Base-by-base conservation (phyloP, 2,113 vertebrate species). In the Picathartes gymnocephalus region DNA sequence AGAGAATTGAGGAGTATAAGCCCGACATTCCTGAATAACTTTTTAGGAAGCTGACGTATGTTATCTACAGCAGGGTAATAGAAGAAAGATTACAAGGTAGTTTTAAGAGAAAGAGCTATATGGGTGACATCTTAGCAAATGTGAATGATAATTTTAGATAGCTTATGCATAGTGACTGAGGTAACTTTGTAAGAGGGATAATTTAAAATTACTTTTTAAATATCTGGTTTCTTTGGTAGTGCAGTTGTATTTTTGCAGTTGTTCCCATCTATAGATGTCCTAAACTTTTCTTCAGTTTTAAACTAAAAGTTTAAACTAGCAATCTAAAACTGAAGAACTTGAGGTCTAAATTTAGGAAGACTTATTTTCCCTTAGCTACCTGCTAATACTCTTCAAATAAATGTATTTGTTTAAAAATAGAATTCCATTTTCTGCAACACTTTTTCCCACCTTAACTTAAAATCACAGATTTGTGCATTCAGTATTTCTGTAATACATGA, bases 401-500 rank as follows among this genome's bases (percentile, higher is more conserved):
- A 42, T 1, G 17, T 42, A 64, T 62, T 72, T 54, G 11, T 37
- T 88, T 73, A 61, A 66, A 81, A 85, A 45, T n/a, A 57, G 8
- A 74, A 73, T 64, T 65, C 18, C 42, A 8, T 78, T 81, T 88
- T 65, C 54, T 69, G 47, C 17, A 17, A 7, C 27, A 19, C 3
- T 24, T 87, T 81, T 51, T 3, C 0, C 0, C 21, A 5, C 7
- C 10, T 56, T 30, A 25, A 14, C 9, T 65, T 54, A 61, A 65
- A 79, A 70, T 65, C 30, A 78, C 14, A 66, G 18, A 23, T 70
- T 48, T 54, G 4, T 83, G 10, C 10, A 15, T 65, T 86, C 16
- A 10, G 0, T 45, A 9, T 50, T 33, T 8, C 10, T 64, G 14
- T 73, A 73, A 64, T n/a, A 45, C 6, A 44, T 8, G 0, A 31